These are phyloP conservation scores for Phortica variegata DNA, from an alignment of 1,140 invertebrate species.

Conservation along the genomic window DNA sequence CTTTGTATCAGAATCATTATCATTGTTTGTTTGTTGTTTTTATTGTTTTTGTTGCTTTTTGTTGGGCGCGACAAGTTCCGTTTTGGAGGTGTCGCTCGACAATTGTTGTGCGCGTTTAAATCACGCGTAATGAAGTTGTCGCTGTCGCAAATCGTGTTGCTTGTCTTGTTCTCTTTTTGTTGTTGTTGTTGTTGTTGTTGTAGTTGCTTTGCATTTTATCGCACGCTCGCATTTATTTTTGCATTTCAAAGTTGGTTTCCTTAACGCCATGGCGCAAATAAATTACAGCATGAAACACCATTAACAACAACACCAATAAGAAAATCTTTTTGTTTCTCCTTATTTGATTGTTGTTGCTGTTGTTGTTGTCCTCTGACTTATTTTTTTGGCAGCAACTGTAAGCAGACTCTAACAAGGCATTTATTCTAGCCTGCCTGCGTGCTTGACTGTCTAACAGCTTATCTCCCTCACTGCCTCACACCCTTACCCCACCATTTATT, in stretches of 20 bases:
- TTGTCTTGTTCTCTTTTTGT: neutral
- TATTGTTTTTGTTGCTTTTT: too few relatives aligned
- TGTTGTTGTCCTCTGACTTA: too few relatives aligned
- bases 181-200: conserved; percentile 22
- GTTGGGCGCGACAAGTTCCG: conserved; percentile 14
- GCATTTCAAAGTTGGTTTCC: conserved; percentile 39
- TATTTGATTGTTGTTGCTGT: too few relatives aligned
- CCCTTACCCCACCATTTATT: too few relatives aligned
- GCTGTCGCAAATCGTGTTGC: conserved; percentile 31
- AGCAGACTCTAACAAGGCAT: too few relatives aligned
- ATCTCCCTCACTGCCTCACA: too few relatives aligned
- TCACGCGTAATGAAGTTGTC: conserved; percentile 56
- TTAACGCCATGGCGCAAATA: neutral
- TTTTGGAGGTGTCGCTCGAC: conserved; percentile 41
- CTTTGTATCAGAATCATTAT: neutral
- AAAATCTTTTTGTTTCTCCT: too few relatives aligned
- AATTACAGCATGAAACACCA: conserved; percentile 9
- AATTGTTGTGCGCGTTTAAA: conserved; percentile 43
- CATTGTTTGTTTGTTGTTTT: too few relatives aligned
- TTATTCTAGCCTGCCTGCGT: too few relatives aligned
- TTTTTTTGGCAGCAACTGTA: too few relatives aligned
- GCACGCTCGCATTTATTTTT: conserved; percentile 46
- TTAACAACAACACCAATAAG: conserved; percentile 6
- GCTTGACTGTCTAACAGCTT: too few relatives aligned
- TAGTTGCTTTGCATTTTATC: conserved; percentile 50